Percentiles rank a stretch among this genome's conserved stretches.
Evolutionary conservation across 2,113 vertebrate species (phyloP).

Genomic region (Bos indicus): DNA sequence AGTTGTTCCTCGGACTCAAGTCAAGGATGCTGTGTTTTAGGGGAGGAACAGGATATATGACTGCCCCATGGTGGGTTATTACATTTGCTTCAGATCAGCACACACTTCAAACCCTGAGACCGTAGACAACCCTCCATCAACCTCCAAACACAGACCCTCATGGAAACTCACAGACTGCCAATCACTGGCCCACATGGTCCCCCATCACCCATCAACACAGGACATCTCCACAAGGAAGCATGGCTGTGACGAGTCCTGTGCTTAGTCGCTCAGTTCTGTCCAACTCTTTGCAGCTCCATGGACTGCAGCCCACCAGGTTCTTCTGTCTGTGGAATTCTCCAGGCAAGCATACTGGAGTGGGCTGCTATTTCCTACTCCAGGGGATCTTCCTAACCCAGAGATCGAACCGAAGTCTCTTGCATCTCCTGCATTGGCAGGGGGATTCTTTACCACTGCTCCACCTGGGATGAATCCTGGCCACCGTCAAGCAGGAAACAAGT

Average conservation of each 20-base stretch:
- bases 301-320: neutral
- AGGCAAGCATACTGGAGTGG: neutral
- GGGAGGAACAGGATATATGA: neutral
- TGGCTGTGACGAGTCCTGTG: rapidly evolving
- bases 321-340: neutral
- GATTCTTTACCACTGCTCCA: neutral
- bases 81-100: neutral
- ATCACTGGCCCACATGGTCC: neutral
- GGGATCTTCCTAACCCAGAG: neutral
- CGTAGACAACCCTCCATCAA: neutral
- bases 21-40: neutral
- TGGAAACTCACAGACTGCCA: neutral
- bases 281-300: neutral
- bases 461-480: neutral
- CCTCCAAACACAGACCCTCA: neutral
- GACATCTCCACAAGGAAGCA: neutral
- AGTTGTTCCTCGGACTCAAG: neutral
- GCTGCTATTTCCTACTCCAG: neutral
- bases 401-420: neutral
- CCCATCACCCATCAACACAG: too few species aligned
- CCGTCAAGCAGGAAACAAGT: neutral
- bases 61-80: rapidly evolving
- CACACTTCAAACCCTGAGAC: neutral
- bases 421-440: neutral
- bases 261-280: neutral